Base-by-base conservation (phyloP, 2,797 vertebrate species). In the Onychomys arenicola region DNA sequence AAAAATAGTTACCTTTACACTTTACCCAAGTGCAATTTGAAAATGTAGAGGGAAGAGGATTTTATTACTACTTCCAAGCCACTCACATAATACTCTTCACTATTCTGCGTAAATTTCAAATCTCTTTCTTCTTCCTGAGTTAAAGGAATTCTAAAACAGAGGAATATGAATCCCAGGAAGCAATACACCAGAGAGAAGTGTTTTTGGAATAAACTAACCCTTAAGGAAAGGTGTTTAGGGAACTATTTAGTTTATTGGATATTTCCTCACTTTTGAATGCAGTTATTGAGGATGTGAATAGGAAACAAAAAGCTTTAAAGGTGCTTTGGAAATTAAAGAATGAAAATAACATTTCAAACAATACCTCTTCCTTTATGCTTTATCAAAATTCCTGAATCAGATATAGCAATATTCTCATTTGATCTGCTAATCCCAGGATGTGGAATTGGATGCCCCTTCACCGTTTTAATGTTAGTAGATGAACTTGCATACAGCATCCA, bases 91-190 rank as follows among this genome's bases (percentile, higher is more conserved):
- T 11, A 82, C 55, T 17, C 34, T 87, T 90, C 76, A 69, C 32
- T 52, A 67, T 13, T 86, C 69, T 93, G 78, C 2, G 13, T 94
- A 93, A 57, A 89, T 95, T 96, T 49, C 55, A 59, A 92, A 59
- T 6, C 52, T 63, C 21, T 0, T 90, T 43, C 82, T 81, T 75
- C 57, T 84, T n/a, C 80, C 29, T 92, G n/a, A 75, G 27, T 16
- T 89, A 93, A 34, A 89, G 17, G 8, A 61, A 65, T 78, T 94
- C 19, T 77, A 43, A 91, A 77, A 77, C 67, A 87, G 10, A 82
- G 25, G 59, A 90, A 57, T 87, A 46, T 43, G 83, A 92, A 95
- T 91, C 83, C 77, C 76, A 12, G 32, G n/a, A 90, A 95, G 43
- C 43, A 46, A 16, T 23, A 6, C 0, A 82, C 19, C 59, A 83